Evolutionary conservation across 2,888 invertebrate species (phyloP).

Genomic region (Philhelius pedissequus): DNA sequence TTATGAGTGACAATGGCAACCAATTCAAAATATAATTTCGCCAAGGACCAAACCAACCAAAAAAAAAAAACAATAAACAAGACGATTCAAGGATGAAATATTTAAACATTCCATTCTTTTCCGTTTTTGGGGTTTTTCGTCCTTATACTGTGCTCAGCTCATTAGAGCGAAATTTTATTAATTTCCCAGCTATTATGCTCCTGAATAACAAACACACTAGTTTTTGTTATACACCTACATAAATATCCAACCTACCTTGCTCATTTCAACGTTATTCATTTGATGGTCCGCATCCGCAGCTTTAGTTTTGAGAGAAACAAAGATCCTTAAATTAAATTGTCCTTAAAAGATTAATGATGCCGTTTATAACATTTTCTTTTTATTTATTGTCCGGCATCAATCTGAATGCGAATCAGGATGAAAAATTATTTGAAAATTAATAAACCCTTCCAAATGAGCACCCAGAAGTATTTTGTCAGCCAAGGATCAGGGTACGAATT

Average conservation of each 20-base stretch:
- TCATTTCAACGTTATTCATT: not conserved
- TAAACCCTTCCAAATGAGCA: slow-evolving; percentile 50
- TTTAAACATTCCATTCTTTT: slow-evolving; percentile 34
- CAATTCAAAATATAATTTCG: slow-evolving; percentile 52
- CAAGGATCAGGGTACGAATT: slow-evolving; percentile 50
- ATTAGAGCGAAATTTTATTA: slow-evolving; percentile 64
- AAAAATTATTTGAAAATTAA: slow-evolving; percentile 62
- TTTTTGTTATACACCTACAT: not conserved
- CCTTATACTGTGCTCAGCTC: slow-evolving; percentile 55
- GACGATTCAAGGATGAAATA: slow-evolving; percentile 51
- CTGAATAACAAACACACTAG: not conserved
- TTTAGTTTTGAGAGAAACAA: not conserved
- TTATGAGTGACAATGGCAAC: slow-evolving; percentile 55
- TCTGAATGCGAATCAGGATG: slow-evolving; percentile 38
- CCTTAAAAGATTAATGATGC: slow-evolving; percentile 66
- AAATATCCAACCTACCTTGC: too few relatives aligned
- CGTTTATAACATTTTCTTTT: slow-evolving; percentile 55
- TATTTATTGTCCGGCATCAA: slow-evolving; percentile 61
- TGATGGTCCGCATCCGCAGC: not conserved
- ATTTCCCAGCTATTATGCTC: slow-evolving; percentile 47
- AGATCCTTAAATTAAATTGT: slow-evolving; percentile 66
- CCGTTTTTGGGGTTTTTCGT: not conserved
- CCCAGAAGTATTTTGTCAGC: slow-evolving; percentile 31
- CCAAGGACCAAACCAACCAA: not conserved
- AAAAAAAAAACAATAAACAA: not conserved